Evolutionary conservation across 1,140 invertebrate species (phyloP).

Genomic region (Venturia canescens): DNA sequence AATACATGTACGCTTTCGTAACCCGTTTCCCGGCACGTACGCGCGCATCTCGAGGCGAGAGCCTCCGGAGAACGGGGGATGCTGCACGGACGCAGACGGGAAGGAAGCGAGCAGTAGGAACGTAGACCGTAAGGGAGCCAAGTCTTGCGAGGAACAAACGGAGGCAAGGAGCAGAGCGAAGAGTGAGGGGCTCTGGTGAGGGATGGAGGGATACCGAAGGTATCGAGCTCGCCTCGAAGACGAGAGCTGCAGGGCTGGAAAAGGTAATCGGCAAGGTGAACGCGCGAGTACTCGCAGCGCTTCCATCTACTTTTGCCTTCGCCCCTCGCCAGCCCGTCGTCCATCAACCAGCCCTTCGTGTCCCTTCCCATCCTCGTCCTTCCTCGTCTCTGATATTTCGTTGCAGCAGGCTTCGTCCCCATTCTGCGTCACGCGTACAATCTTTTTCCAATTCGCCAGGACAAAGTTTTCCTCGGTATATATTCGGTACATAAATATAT

Average conservation of each 20-base stretch:
- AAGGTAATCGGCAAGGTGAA: slow-evolving; percentile 22
- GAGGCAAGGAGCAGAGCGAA: not conserved
- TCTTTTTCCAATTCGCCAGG: not conserved
- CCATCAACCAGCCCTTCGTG: not conserved
- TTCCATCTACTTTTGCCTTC: not conserved
- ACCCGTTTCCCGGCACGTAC: slow-evolving; percentile 26
- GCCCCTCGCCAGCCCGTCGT: not conserved
- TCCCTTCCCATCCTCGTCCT: not conserved
- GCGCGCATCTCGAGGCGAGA: not conserved
- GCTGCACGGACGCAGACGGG: not conserved
- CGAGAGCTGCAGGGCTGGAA: not conserved
- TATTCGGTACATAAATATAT: not conserved
- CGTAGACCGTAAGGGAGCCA: slow-evolving; percentile 9
- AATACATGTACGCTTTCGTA: not conserved
- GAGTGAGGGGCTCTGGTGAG: not conserved
- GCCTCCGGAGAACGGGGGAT: not conserved
- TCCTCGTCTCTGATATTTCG: not conserved
- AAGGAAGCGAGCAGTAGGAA: slow-evolving; percentile 22
- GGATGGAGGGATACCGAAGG: not conserved
- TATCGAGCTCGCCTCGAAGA: not conserved
- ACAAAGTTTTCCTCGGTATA: not conserved
- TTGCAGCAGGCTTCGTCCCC: not conserved
- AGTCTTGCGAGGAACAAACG: not conserved
- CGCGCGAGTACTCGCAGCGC: not conserved
- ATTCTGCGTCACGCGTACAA: not conserved